Percentiles rank a stretch among this genome's conserved stretches.
Conservation (phyloP, 2,888 invertebrate species). For the Pyrochroa serraticornis region DNA sequence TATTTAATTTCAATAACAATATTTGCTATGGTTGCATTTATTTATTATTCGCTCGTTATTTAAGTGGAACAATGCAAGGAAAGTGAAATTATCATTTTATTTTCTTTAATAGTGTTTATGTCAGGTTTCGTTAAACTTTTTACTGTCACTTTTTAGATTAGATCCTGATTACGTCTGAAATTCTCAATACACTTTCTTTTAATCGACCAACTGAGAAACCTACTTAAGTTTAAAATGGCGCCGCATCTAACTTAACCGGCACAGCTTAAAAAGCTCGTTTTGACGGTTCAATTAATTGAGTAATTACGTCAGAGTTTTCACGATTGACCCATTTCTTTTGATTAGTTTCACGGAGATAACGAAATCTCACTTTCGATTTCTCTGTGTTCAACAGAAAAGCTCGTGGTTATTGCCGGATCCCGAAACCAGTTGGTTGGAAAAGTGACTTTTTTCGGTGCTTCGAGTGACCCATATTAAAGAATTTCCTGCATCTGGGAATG, state of each 20-base stretch:
- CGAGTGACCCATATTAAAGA: conserved; percentile 15
- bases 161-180: conserved; percentile 18
- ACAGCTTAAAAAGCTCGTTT: too few relatives aligned
- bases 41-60: conserved; percentile 22
- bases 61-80: conserved; percentile 32
- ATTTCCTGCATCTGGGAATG: conserved; percentile 17
- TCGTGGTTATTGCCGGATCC: too few relatives aligned
- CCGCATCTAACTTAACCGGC: too few relatives aligned
- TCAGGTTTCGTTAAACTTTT: conserved; percentile 24
- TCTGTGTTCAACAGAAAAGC: too few relatives aligned
- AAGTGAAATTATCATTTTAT: conserved; percentile 33
- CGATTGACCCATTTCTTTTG: too few relatives aligned
- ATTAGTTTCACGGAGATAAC: too few relatives aligned
- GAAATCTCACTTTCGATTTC: too few relatives aligned
- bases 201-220: conserved; percentile 18
- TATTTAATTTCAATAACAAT: conserved; percentile 30
- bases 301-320: too few relatives aligned
- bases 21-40: conserved; percentile 18
- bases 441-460: conserved; percentile 1
- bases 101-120: conserved; percentile 24
- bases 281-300: too few relatives aligned
- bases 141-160: conserved; percentile 28
- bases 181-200: conserved; percentile 21
- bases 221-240: neutral
- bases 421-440: neutral